Conservation (phyloP, 1,140 invertebrate genomes). For the Brachionus plicatilis region DNA sequence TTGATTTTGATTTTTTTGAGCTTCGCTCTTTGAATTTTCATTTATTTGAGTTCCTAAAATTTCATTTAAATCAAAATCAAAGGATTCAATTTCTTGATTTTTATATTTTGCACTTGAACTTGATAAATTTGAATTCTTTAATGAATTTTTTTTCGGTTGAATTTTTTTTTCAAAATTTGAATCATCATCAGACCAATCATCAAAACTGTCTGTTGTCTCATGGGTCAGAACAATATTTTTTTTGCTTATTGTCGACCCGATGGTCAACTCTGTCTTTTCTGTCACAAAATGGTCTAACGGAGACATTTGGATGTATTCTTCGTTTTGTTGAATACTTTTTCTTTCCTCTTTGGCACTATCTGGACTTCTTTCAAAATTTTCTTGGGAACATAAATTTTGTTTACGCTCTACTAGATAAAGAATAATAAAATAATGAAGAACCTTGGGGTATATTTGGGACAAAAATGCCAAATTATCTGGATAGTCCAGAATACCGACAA, state of each 20-base stretch:
- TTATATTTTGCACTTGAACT: neutral
- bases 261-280: neutral
- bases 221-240: neutral
- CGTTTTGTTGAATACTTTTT: constrained; percentile 48
- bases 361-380: constrained; percentile 34
- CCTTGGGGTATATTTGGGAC: constrained; percentile 52
- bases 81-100: neutral
- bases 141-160: neutral
- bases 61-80: constrained; percentile 25
- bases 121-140: neutral
- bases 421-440: constrained; percentile 56
- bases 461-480: constrained; percentile 53
- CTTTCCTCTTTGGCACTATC: constrained; percentile 50
- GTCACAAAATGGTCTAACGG: constrained; percentile 42
- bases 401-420: constrained; percentile 48
- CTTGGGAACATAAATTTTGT: neutral
- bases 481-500: constrained; percentile 58
- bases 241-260: neutral
- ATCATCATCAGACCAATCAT: constrained; percentile 6
- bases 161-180: neutral
- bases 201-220: neutral
- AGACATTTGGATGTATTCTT: constrained; percentile 37
- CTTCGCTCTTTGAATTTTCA: neutral
- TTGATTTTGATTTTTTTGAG: neutral
- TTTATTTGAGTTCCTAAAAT: neutral